Evolutionary conservation across 2,797 vertebrate genomes (phyloP).

Genomic region (Tokudaia muenninki): DNA sequence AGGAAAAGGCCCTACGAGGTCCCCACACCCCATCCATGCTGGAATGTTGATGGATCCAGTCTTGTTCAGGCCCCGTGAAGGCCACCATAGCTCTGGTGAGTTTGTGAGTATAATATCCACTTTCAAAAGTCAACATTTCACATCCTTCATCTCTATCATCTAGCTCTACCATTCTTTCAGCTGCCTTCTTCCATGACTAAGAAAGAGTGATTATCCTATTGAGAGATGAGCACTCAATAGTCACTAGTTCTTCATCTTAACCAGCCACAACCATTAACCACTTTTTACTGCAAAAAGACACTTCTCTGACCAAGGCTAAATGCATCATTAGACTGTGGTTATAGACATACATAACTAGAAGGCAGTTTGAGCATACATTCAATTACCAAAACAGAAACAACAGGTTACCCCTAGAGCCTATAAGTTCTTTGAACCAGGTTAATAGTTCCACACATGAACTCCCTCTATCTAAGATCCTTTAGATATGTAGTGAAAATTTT

Average conservation of each 20-base stretch:
- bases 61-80: neutral
- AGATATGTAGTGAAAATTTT: neutral
- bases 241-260: neutral
- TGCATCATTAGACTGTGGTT: neutral
- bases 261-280: neutral
- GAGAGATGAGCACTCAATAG: neutral
- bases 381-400: neutral
- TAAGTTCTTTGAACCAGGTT: neutral
- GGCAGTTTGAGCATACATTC: neutral
- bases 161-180: neutral
- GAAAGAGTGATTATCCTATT: neutral
- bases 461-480: neutral
- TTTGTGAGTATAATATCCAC: neutral
- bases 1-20: neutral
- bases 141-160: neutral
- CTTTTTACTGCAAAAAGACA: neutral
- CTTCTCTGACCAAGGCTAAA: neutral
- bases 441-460: neutral
- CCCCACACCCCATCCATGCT: neutral
- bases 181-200: neutral
- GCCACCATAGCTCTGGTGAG: neutral
- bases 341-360: neutral
- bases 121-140: neutral
- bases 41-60: neutral
- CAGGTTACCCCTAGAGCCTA: neutral